A percentile compares a stretch with the other conserved stretches of the same genome.
These are phyloP conservation scores for Athalia rosae DNA, from an alignment of 2,888 invertebrate species.

Conservation along the genomic window DNA sequence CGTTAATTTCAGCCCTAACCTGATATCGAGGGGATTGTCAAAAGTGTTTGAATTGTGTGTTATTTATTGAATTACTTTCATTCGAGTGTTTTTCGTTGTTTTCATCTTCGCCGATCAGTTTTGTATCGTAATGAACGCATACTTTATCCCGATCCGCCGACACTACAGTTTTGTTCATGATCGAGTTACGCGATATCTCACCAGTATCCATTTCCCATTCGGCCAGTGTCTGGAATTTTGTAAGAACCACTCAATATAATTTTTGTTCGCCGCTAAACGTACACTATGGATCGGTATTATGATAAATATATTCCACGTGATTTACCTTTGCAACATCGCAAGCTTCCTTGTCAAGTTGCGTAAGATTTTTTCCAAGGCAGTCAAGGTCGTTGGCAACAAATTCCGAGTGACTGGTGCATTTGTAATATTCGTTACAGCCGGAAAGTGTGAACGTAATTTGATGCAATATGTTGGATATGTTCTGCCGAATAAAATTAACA, in stretches of 20 bases:
- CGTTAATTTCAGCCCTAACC: too few species aligned
- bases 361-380: constrained; percentile 10
- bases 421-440: constrained; percentile 42
- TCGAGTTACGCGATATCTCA: neutral
- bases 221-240: constrained; percentile 15
- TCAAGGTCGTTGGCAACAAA: constrained; percentile 40
- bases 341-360: constrained; percentile 44
- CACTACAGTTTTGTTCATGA: neutral
- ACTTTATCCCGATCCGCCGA: neutral
- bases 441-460: constrained; percentile 47
- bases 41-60: neutral
- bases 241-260: neutral
- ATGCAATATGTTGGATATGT: constrained; percentile 41
- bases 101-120: constrained; percentile 8
- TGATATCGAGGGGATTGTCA: neutral
- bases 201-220: constrained; percentile 36
- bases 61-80: neutral
- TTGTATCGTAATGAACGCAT: constrained; percentile 21
- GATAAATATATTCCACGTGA: neutral
- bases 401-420: constrained; percentile 41
- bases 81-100: neutral
- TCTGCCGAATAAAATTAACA: constrained; percentile 24
- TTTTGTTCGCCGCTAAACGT: neutral
- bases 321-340: constrained; percentile 45
- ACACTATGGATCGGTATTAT: neutral